Evolutionary conservation across 2,113 vertebrate species (phyloP).

Genomic region (Anas platyrhynchos): DNA sequence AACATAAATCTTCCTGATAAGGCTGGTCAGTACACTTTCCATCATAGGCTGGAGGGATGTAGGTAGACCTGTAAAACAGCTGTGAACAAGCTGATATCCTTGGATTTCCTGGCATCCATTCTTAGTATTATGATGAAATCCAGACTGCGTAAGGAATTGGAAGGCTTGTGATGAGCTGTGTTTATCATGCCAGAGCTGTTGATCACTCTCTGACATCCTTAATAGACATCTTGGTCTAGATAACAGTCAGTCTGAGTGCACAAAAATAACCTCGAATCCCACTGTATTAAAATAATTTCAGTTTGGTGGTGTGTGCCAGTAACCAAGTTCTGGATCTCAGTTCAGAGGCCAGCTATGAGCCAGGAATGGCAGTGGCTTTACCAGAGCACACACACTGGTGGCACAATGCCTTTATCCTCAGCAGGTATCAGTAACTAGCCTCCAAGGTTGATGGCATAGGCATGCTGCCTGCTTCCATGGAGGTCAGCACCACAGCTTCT

Average conservation of each 20-base stretch:
- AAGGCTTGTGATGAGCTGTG: neutral
- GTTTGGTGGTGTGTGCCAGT: neutral
- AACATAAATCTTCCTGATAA: neutral
- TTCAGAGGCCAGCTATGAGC: neutral
- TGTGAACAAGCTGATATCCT: neutral
- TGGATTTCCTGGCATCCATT: neutral
- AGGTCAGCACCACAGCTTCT: neutral
- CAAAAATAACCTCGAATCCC: neutral
- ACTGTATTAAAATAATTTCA: neutral
- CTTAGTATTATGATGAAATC: neutral
- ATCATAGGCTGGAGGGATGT: neutral
- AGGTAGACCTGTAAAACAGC: neutral
- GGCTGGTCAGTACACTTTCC: neutral
- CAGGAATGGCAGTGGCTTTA: neutral
- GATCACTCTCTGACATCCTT: neutral
- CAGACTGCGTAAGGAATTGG: accelerated
- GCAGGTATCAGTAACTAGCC: neutral
- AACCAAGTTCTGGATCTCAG: neutral
- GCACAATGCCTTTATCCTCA: neutral
- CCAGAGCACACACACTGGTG: neutral
- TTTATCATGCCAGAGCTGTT: neutral
- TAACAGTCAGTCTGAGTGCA: neutral
- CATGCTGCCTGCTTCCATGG: neutral
- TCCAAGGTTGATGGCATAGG: neutral
- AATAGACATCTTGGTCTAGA: neutral